Evolutionary conservation across 2,113 vertebrate genomes (phyloP).

Genomic region (Argyrosomus japonicus): DNA sequence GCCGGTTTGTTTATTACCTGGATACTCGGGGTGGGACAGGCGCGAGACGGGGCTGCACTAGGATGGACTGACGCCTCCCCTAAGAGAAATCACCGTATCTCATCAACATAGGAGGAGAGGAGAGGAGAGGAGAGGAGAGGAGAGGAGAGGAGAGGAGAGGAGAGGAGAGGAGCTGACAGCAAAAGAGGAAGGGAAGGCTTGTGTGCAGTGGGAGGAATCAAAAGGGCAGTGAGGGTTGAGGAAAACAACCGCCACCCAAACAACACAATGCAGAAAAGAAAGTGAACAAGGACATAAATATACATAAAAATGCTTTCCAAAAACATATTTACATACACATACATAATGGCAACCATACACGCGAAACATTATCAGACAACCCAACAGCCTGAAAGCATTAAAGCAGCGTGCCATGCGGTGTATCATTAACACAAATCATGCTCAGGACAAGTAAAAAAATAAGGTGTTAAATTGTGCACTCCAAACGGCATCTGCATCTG

Average conservation of each 20-base stretch:
- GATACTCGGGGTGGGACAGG: constrained; percentile 86
- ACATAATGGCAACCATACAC: constrained; percentile 29
- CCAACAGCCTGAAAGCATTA: constrained; percentile 50
- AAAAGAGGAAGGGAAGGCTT: constrained; percentile 41
- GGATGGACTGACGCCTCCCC: constrained; percentile 90
- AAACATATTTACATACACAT: constrained; percentile 36
- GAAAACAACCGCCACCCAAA: constrained; percentile 61
- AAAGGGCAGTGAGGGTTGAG: constrained; percentile 48
- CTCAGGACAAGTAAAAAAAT: constrained; percentile 41
- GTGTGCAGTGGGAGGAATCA: constrained; percentile 52
- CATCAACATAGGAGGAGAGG: constrained; percentile 84
- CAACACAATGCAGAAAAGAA: constrained; percentile 53
- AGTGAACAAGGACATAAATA: constrained; percentile 54
- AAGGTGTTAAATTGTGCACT: constrained; percentile 28
- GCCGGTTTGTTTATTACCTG: constrained; percentile 85
- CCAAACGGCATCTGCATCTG: constrained; percentile 45
- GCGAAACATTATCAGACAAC: constrained; percentile 30
- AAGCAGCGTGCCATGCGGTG: constrained; percentile 63
- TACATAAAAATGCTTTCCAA: constrained; percentile 42
- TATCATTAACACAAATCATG: constrained; percentile 54
- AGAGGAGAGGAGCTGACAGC: constrained; percentile 28
- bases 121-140: constrained; percentile 62
- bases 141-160: constrained; percentile 38
- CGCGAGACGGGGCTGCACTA: constrained; percentile 88
- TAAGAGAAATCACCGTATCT: constrained; percentile 91